A percentile compares a stretch with the other conserved stretches of the same genome.
These are phyloP conservation scores for Lumbricus terrestris DNA, from an alignment of 2,888 invertebrate genomes.

Conservation along the genomic window DNA sequence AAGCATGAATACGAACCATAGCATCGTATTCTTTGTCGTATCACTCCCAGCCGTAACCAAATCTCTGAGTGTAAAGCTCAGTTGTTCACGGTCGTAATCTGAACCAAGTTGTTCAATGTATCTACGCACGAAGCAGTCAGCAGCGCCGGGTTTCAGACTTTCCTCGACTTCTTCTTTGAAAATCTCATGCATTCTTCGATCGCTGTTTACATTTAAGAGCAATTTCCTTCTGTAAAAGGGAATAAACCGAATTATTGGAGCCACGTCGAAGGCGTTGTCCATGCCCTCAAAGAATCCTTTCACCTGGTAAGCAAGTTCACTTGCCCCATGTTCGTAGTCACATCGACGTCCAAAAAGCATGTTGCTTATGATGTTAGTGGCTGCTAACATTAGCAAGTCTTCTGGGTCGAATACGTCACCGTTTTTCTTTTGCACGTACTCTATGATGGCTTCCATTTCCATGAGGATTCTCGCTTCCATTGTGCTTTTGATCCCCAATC, in stretches of 20 bases:
- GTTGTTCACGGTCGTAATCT: conserved; percentile 12
- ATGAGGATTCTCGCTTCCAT: conserved; percentile 17
- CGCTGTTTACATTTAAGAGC: background rate
- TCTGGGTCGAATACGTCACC: background rate
- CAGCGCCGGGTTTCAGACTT: background rate
- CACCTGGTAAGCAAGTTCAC: background rate
- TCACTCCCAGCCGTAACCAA: conserved; percentile 14
- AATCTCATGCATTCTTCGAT: background rate
- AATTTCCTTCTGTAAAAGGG: conserved; percentile 5
- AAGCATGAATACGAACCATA: conserved; percentile 11
- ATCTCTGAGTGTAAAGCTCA: conserved; percentile 6
- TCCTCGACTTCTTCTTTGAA: background rate
- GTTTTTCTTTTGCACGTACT: background rate
- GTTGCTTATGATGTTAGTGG: conserved; percentile 16
- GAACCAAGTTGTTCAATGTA: background rate
- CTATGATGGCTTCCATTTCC: conserved; percentile 17
- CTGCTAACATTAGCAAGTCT: background rate
- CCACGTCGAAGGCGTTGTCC: background rate
- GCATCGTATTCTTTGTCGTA: background rate
- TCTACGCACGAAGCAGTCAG: background rate
- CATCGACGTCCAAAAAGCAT: conserved; percentile 14
- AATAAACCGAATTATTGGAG: background rate
- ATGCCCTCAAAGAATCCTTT: background rate
- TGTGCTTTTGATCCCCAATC: background rate
- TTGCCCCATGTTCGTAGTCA: background rate